Base-by-base conservation (phyloP, 2,797 vertebrate species). In the Setipinna tenuifilis region DNA sequence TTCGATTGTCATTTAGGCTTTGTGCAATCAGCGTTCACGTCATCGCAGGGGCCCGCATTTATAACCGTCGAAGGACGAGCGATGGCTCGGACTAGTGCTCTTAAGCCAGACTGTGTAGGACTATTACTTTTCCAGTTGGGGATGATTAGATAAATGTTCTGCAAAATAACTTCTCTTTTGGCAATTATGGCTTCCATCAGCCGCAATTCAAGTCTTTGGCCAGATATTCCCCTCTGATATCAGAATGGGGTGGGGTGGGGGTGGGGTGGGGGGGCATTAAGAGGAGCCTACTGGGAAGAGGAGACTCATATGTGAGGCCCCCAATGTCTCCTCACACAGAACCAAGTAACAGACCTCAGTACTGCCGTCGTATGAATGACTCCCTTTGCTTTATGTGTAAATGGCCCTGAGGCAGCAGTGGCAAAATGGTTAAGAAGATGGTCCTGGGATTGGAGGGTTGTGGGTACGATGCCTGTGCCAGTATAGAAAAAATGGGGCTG, bases 131-230 rank as follows among this genome's bases (percentile, higher is more conserved):
- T 35, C 68, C 28, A 75, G 31, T 41, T 75, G 68, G 68, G 68
- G 68, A 75, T 75, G 28, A 75, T 78, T 44, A 44, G 17, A 78
- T 44, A 78, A 78, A 17, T 21, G 35, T 35, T 44, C 17, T 0
- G 17, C 71, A 44, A 78, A 78, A 78, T 78, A 44, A 78, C 35
- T 78, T 19, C 68, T 71, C 68, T 54, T 10, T 71, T 28, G 16
- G 68, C 68, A 71, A 71, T 35, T 71, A 71, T 35, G 19, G 41
- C 44, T 78, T 78, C 71, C 9, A 78, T 78, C 71, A 78, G 71
- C 31, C 71, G 41, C 35, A 78, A 44, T 44, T 78, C 71, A 78
- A 35, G 31, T 78, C 71, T 44, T n/a, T 78, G 35, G 71, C 6
- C 35, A 19, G 35, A 78, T 44, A 78, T 78, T 78, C 71, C 17